Conservation (phyloP, 2,113 vertebrate genomes). For the Falco punctatus region DNA sequence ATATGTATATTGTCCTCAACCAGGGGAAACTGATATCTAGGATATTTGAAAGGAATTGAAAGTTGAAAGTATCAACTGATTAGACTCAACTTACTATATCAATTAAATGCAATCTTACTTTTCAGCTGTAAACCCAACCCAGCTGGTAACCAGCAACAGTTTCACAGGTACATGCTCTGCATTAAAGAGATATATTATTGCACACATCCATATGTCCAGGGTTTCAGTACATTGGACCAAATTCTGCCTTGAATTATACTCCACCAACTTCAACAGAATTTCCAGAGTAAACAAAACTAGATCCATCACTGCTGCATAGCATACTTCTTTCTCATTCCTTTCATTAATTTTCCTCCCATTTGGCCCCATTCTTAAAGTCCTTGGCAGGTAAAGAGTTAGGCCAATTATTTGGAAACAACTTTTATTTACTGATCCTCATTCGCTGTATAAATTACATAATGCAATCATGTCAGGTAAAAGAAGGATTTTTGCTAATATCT, state of each 20-base stretch:
- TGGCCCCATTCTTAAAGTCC: neutral
- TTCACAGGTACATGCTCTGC: neutral
- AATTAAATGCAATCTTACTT: neutral
- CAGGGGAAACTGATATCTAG: neutral
- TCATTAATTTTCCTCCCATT: neutral
- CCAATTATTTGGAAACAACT: neutral
- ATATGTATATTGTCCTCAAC: neutral
- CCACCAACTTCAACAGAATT: neutral
- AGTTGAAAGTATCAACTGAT: neutral
- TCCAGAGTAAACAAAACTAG: neutral
- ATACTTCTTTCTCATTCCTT: neutral
- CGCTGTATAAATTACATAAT: neutral
- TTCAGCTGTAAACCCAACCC: neutral
- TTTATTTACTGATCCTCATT: neutral
- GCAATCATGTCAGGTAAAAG: neutral
- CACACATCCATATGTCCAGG: neutral
- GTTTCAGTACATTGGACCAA: neutral
- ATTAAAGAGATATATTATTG: neutral
- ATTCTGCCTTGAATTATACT: neutral
- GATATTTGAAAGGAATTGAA: neutral
- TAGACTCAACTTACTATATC: neutral
- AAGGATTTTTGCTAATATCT: neutral
- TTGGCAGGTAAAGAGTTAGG: neutral
- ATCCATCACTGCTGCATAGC: neutral
- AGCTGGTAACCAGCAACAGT: neutral